phyloP scores from a whole-genome alignment of 2,888 invertebrate genomes.

The Busseola fusca region DNA sequence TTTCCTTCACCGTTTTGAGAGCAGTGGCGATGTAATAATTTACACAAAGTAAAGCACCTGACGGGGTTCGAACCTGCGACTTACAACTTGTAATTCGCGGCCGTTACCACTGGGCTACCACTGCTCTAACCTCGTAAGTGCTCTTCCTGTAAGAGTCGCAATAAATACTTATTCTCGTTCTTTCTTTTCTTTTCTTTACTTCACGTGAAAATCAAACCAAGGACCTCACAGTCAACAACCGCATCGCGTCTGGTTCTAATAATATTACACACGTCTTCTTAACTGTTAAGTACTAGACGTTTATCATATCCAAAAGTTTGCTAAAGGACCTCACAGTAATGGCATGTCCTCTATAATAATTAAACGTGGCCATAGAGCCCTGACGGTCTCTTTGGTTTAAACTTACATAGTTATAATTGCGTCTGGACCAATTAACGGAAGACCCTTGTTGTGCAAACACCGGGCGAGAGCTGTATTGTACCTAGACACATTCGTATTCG shows the following conservation, averaged over 20 bases:
- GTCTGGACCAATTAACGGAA: conserved; percentile 31
- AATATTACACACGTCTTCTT: neutral
- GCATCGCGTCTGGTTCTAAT: neutral
- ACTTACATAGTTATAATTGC: conserved; percentile 45
- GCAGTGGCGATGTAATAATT: no score
- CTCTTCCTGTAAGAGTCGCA: no score
- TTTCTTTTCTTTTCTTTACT: neutral
- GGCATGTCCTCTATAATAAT: conserved; percentile 31
- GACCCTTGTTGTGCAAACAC: conserved; percentile 2
- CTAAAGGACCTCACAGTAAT: neutral
- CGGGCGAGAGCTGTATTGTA: conserved; percentile 4
- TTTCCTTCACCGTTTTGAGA: no score
- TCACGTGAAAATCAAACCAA: neutral
- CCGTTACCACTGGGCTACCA: no score
- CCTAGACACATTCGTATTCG: conserved; percentile 7
- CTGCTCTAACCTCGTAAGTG: no score
- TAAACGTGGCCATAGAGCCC: conserved; percentile 2
- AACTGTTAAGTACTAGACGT: neutral
- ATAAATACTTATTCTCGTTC: no score
- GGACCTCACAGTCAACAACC: neutral
- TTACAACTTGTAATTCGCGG: no score
- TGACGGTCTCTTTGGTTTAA: conserved; percentile 30
- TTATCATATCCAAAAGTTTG: conserved; percentile 19
- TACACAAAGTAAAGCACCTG: no score
- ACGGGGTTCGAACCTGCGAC: no score